phyloP scores from a whole-genome alignment of 2,888 invertebrate genomes.

The Hyles lineata region DNA sequence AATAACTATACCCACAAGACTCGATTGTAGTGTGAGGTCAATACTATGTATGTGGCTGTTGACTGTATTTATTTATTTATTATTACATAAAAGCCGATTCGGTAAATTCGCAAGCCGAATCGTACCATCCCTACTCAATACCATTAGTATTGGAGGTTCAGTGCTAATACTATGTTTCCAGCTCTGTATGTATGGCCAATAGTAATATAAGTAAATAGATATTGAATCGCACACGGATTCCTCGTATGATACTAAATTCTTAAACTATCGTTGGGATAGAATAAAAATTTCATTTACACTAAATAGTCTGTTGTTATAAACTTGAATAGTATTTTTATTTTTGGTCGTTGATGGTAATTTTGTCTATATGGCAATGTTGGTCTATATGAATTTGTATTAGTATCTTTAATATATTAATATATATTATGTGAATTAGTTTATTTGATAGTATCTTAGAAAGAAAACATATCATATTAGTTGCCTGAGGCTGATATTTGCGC shows the following conservation, averaged over 20 bases:
- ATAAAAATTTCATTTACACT: conserved; percentile 31
- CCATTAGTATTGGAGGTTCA: conserved; percentile 57
- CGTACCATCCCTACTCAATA: conserved; percentile 43
- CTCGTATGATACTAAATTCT: conserved; percentile 30
- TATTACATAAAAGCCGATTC: background rate
- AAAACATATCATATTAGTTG: too few species aligned
- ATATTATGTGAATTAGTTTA: too few species aligned
- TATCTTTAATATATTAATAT: too few species aligned
- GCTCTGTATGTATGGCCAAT: conserved; percentile 47
- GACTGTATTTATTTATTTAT: background rate
- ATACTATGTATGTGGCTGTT: too few species aligned
- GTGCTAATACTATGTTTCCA: conserved; percentile 53
- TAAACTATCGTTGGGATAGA: conserved; percentile 20
- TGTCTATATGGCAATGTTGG: background rate
- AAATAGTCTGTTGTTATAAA: conserved; percentile 27
- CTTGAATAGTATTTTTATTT: background rate
- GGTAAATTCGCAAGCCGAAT: background rate
- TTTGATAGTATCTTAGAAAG: too few species aligned
- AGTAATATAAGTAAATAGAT: conserved; percentile 62
- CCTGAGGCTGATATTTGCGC: too few species aligned
- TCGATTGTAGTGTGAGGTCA: too few species aligned
- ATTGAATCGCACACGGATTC: conserved; percentile 49
- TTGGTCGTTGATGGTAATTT: background rate
- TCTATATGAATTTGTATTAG: too few species aligned
- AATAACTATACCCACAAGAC: too few species aligned